Percentiles rank a stretch among this genome's conserved stretches.
Conservation (phyloP, 2,888 invertebrate genomes). For the Teleogryllus oceanicus region DNA sequence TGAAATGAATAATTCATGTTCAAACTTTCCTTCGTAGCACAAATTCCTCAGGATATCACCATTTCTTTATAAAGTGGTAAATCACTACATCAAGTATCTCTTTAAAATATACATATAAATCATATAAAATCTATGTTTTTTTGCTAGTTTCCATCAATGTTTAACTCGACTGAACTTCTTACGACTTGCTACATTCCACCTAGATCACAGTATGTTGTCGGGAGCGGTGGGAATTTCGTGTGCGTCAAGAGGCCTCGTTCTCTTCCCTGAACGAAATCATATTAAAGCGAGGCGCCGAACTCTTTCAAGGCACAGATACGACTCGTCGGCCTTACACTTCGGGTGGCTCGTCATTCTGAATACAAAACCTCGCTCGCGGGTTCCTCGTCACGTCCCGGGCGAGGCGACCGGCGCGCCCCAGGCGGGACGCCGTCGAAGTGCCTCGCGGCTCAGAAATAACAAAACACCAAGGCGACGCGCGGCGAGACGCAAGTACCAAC, state of each 20-base stretch:
- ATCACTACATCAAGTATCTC: no score
- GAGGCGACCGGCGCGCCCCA: neutral
- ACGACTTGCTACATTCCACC: no score
- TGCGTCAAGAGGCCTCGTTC: neutral
- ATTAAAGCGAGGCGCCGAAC: neutral
- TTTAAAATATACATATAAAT: no score
- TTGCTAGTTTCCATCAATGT: no score
- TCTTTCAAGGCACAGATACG: slow-evolving; percentile 1
- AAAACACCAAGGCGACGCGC: neutral
- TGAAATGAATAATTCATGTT: no score
- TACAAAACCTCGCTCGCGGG: neutral
- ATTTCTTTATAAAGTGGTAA: no score
- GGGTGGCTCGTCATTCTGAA: neutral
- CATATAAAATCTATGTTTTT: no score
- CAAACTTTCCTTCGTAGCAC: no score
- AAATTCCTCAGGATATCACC: no score
- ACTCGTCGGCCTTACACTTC: neutral
- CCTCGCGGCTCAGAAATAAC: neutral
- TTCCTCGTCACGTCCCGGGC: neutral
- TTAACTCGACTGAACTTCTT: no score
- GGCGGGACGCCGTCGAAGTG: neutral
- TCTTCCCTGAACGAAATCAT: neutral
- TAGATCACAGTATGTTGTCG: no score
- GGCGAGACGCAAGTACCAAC: neutral
- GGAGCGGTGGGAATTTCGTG: neutral